Evolutionary conservation across 2,113 vertebrate genomes (phyloP).

Genomic region (Callipepla squamata): DNA sequence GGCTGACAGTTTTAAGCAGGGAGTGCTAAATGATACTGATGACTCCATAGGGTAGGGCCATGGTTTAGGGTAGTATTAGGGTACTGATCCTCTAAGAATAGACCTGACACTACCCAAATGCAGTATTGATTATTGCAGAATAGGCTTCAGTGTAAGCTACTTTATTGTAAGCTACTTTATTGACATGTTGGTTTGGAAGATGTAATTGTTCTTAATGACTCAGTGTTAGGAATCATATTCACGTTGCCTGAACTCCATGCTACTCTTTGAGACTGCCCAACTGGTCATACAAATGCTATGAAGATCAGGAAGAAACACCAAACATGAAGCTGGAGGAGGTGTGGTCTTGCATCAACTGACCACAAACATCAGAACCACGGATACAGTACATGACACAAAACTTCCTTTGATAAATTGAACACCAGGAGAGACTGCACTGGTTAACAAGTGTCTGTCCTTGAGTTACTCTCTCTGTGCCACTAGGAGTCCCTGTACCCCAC

Average conservation of each 20-base stretch:
- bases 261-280: not conserved
- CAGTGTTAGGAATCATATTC: not conserved
- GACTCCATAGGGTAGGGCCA: not conserved
- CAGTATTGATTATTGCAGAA: not conserved
- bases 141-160: not conserved
- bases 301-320: not conserved
- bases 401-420: not conserved
- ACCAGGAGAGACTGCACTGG: not conserved
- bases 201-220: not conserved
- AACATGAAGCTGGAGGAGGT: not conserved
- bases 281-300: not conserved
- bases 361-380: not conserved
- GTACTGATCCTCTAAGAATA: not conserved
- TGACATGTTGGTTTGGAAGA: not conserved
- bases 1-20: not conserved
- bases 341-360: not conserved
- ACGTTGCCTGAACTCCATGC: not conserved
- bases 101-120: not conserved
- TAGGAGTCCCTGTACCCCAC: conserved; percentile 49
- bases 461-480: not conserved
- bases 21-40: not conserved
- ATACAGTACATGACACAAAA: not conserved
- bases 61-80: not conserved
- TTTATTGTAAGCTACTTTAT: too few species aligned
- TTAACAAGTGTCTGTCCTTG: not conserved